Evolutionary conservation across 1,140 invertebrate genomes (phyloP).

Genomic region (Drusus annulatus): DNA sequence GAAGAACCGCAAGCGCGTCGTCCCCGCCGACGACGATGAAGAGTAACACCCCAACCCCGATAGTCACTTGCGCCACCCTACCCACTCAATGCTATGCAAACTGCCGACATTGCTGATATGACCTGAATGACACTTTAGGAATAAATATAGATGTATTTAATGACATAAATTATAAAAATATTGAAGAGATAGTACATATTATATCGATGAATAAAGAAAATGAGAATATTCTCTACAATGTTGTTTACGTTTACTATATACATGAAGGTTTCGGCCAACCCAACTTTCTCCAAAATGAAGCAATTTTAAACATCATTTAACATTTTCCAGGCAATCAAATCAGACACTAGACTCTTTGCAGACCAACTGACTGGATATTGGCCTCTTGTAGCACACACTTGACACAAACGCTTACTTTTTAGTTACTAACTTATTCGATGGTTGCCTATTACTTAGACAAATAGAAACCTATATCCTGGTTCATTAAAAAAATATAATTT

Average conservation of each 20-base stretch:
- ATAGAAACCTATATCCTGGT: no score
- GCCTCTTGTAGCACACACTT: no score
- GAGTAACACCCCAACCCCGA: background rate
- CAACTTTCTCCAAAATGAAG: no score
- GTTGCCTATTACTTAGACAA: no score
- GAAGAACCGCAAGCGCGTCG: constrained; percentile 22
- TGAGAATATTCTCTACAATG: constrained; percentile 39
- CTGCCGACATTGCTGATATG: constrained; percentile 44
- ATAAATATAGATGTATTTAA: constrained; percentile 53
- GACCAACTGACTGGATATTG: no score
- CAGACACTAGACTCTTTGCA: no score
- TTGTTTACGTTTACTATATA: background rate
- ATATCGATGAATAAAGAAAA: constrained; percentile 47
- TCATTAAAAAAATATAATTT: no score
- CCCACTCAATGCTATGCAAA: background rate
- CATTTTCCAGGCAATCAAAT: no score
- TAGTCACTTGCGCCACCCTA: background rate
- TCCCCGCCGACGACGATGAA: constrained; percentile 44
- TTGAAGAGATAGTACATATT: constrained; percentile 1
- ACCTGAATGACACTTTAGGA: constrained; percentile 42
- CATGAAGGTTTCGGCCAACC: background rate
- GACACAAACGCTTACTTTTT: no score
- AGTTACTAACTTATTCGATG: no score
- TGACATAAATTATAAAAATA: constrained; percentile 55
- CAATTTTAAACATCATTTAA: no score